Conservation (phyloP, 2,888 invertebrate genomes). For the Erannis defoliaria region DNA sequence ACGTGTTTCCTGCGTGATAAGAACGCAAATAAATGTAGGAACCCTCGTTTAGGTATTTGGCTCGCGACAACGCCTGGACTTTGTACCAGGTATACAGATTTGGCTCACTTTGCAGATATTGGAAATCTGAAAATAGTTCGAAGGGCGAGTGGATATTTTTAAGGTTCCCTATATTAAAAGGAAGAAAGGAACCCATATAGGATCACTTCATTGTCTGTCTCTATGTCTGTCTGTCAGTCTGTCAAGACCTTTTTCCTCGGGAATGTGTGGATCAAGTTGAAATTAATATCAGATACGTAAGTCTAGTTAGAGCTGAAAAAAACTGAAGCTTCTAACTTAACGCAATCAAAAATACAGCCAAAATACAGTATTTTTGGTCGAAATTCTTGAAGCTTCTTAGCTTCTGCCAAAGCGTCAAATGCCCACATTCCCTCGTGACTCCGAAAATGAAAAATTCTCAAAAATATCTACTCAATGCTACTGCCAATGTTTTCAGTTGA, state of each 20-base stretch:
- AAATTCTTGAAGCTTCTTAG: no score
- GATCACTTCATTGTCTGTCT: no score
- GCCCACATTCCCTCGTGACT: conserved; percentile 19
- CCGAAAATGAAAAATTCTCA: conserved; percentile 11
- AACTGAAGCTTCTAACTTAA: no score
- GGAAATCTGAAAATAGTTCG: conserved; percentile 20
- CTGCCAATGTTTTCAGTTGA: conserved; percentile 7
- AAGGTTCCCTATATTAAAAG: no score
- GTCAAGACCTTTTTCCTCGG: no score
- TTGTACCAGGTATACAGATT: conserved; percentile 40
- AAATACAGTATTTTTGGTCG: no score
- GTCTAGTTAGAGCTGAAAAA: no score
- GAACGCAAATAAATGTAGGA: conserved; percentile 46
- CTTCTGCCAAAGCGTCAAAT: background rate
- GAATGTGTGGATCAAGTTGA: no score
- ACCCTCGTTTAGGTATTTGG: conserved; percentile 53
- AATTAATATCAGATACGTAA: no score
- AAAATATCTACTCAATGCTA: conserved; percentile 5
- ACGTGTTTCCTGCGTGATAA: conserved; percentile 48
- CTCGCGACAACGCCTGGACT: conserved; percentile 44
- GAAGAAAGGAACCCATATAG: no score
- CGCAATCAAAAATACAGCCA: no score
- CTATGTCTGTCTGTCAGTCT: no score
- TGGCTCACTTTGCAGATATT: conserved; percentile 40
- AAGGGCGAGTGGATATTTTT: conserved; percentile 11